A percentile compares a stretch with the other conserved stretches of the same genome.
Evolutionary conservation across 2,113 vertebrate species (phyloP).

Genomic region (Aspiorhynchus laticeps): DNA sequence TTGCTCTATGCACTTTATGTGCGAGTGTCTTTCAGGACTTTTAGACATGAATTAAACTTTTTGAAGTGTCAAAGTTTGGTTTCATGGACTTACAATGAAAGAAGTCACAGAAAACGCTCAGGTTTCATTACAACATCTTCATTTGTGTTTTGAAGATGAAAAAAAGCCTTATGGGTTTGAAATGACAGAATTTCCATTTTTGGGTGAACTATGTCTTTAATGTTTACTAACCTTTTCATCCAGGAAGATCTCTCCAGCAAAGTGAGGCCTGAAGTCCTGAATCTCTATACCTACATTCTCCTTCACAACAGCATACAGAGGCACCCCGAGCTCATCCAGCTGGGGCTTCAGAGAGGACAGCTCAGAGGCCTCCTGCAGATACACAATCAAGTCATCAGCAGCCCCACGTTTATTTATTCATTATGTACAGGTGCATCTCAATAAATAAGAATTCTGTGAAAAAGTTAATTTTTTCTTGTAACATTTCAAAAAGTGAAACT

Average conservation of each 20-base stretch:
- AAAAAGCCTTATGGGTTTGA: neutral
- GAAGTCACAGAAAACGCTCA: neutral
- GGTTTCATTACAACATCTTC: neutral
- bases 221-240: conserved; percentile 82
- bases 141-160: neutral
- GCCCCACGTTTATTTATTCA: neutral
- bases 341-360: conserved; percentile 92
- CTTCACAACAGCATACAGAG: conserved; percentile 93
- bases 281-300: conserved; percentile 88
- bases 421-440: too few relatives aligned
- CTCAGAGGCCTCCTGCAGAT: conserved; percentile 87
- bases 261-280: conserved; percentile 88
- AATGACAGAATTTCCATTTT: neutral
- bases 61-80: neutral
- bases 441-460: too few relatives aligned
- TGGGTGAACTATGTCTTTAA: neutral
- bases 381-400: neutral
- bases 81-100: neutral
- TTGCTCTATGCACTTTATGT: neutral
- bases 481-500: too few relatives aligned
- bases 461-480: too few relatives aligned
- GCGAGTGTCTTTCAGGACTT: neutral
- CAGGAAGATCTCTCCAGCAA: conserved; percentile 91
- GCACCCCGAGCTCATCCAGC: conserved; percentile 87
- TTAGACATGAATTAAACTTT: neutral